Base-by-base conservation (phyloP, 2,888 invertebrate genomes). In the Athripsodes cinereus region DNA sequence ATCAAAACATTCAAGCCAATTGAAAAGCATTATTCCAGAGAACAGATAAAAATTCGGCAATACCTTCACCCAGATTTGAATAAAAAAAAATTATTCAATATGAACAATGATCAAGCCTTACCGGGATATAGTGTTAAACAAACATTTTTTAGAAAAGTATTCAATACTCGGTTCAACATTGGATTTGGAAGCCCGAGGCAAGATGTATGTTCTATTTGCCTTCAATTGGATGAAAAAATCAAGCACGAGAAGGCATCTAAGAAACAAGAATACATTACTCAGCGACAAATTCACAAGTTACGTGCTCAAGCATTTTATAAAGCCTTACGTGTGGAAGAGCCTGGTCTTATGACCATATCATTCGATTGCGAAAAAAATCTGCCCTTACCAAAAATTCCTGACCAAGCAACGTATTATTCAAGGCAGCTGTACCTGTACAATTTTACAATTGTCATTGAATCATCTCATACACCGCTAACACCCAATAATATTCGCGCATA, bases 341-440 rank as follows among this genome's bases (percentile, higher is more conserved):
- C 46, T 68, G 67, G 46, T 8, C 6, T 31, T 8, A 6, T 31
- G 6, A 31, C 11, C 31, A 6, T 31, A 8, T 31, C 31, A 31
- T 31, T 31, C 11, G 31, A 31, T 11, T 31, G 31, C 31, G 63
- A 68, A 58, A 68, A 68, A 64, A 69, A 68, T 58, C 57, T 66
- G 20, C 52, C 61, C 6, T 46, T 69, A 19, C 68, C 68, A 2
- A 66, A 65, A 48, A 50, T 69, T 46, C 67, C 67, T 11, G 67
- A 68, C 55, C 67, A 68, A 59, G 50, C 66, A n/a, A 63, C 65
- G 5, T 68, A 69, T 44, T 69, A 66, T 61, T 56, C 61, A 19
- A 61, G 65, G 22, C 68, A 68, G 56, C 35, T 68, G 8, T 67
- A 68, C 58, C 18, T 60, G 6, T 68, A 67, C 54, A n/a, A n/a